Evolutionary conservation across 1,140 invertebrate genomes (phyloP).

Genomic region (Subanguina moxae): DNA sequence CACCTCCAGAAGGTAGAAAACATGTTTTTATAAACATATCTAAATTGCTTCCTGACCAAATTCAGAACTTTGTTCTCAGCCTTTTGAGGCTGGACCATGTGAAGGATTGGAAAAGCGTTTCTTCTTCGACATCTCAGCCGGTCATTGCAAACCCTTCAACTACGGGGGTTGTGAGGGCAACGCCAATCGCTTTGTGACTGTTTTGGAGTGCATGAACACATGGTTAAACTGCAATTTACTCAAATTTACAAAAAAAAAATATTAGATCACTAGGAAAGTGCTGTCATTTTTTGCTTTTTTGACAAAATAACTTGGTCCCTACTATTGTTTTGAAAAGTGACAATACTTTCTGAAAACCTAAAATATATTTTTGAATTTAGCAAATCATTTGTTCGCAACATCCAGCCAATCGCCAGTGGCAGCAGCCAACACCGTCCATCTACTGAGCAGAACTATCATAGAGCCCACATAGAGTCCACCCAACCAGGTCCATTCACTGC

Average conservation of each 20-base stretch:
- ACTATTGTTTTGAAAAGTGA: not conserved
- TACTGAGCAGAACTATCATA: not conserved
- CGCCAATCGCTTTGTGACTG: conserved; percentile 73
- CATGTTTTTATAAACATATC: conserved; percentile 8
- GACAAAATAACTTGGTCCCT: conserved; percentile 10
- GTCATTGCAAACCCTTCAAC: conserved; percentile 80
- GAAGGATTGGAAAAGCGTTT: conserved; percentile 69
- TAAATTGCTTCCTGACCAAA: not conserved
- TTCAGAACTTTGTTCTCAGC: conserved; percentile 67
- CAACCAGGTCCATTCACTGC: conserved; percentile 22
- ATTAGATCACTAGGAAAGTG: too few species aligned
- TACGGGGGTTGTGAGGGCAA: conserved; percentile 80
- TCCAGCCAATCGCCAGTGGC: not conserved
- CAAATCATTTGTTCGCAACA: not conserved
- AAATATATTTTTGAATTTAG: too few species aligned
- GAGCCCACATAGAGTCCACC: not conserved
- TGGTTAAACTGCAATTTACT: conserved; percentile 18
- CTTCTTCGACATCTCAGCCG: conserved; percentile 77
- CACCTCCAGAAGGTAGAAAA: not conserved
- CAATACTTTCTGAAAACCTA: too few species aligned
- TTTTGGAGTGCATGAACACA: conserved; percentile 69
- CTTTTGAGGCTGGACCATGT: conserved; percentile 73
- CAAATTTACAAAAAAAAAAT: too few species aligned
- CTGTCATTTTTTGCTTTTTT: too few species aligned
- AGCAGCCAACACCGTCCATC: not conserved